phyloP scores from a whole-genome alignment of 2,888 invertebrate genomes.

The Drosophila gaucha region DNA sequence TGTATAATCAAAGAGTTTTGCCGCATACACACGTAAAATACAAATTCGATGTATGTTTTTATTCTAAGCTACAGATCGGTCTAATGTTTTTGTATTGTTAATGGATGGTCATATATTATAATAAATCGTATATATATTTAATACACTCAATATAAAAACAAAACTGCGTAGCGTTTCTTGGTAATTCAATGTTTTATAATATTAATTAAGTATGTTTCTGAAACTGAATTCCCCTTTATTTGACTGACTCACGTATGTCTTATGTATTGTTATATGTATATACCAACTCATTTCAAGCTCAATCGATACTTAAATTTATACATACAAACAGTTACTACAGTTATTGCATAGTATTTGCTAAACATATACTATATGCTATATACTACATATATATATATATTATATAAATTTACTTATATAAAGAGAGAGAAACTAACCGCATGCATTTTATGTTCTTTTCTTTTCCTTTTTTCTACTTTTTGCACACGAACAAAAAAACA shows the following conservation, averaged over 20 bases:
- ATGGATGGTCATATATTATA: conserved; percentile 38
- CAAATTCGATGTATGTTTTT: conserved; percentile 40
- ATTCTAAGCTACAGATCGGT: conserved; percentile 53
- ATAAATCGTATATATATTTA: conserved; percentile 18
- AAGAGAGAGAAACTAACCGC: conserved; percentile 83
- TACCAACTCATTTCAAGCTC: conserved; percentile 69
- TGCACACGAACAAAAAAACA: conserved; percentile 73
- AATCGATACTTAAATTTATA: conserved; percentile 52
- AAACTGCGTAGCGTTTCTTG: conserved; percentile 70
- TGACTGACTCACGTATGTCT: conserved; percentile 76
- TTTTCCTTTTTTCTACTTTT: conserved; percentile 83
- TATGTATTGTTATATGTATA: conserved; percentile 79
- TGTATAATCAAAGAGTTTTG: conserved; percentile 57
- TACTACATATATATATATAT: conserved; percentile 35
- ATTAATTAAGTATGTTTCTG: conserved; percentile 75
- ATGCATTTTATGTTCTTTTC: conserved; percentile 84
- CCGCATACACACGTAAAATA: conserved; percentile 39
- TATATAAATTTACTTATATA: conserved; percentile 68
- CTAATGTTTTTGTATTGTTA: conserved; percentile 70
- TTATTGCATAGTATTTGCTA: conserved; percentile 75
- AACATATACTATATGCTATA: conserved; percentile 50
- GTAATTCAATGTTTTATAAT: conserved; percentile 72
- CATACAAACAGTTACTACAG: conserved; percentile 61
- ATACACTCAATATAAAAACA: conserved; percentile 1
- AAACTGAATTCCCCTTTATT: conserved; percentile 59